Base-by-base conservation (phyloP, 2,888 invertebrate species). In the Phyllotreta striolata region DNA sequence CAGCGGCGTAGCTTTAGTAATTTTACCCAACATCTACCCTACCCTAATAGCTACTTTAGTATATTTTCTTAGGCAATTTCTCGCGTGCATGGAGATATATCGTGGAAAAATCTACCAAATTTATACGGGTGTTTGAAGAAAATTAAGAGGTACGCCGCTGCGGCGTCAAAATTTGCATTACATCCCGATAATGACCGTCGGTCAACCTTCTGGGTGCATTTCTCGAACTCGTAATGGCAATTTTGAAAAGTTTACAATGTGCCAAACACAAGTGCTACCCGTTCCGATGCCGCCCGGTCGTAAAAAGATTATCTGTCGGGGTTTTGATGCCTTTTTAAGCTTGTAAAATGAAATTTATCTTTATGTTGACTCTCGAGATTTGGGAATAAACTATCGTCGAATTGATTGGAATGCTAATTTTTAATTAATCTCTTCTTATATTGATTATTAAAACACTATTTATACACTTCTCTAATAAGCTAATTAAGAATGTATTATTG, bases 211-310 rank as follows among this genome's bases (percentile, higher is more conserved):
- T 8, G 10, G 52, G 62, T 38, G 62, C 57, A 46, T 65, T 62
- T 62, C 52, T 55, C 6, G 41, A 59, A 58, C 59, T 54, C 58
- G 58, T 58, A 41, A 62, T 63, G 63, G 52, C 49, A 61, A 40
- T 41, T 66, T 57, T 43, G 35, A 68, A 65, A 63, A 69, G 65
- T 69, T 63, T 63, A 69, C 69, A 69, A 69, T 69, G 65, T 69
- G 69, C 60, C 60, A 66, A 66, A 64, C 69, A 63, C 59, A 64
- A 65, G 63, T 63, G 65, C 66, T 57, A 43, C 63, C 66, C 55
- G 55, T 54, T 55, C 12, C 14, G 44, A 34, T 24, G 24, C 62
- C 47, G 63, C 44, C 63, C 51, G 41, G 55, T 66, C 64, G 51
- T 69, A 69, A 66, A 65, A 62, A 63, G 66, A 69, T 69, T 63